phyloP scores from a whole-genome alignment of 2,797 vertebrate species.

The Poecilia gillii region DNA sequence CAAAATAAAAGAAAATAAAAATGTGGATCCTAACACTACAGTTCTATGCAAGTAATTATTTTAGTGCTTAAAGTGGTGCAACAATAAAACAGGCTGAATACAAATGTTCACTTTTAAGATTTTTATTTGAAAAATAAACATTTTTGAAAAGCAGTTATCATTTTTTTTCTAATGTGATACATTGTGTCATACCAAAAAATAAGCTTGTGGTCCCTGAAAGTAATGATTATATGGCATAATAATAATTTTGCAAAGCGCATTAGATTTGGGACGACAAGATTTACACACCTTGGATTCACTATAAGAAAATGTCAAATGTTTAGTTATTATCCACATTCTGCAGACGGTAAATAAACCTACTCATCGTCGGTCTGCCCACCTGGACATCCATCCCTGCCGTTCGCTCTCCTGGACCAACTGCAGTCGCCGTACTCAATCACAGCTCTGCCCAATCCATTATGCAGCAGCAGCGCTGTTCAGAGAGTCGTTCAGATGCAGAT shows the following conservation, averaged over 20 bases:
- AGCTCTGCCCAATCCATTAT: neutral
- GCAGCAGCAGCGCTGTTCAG: neutral
- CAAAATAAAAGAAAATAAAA: neutral
- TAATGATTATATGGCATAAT: neutral
- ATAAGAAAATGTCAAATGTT: neutral
- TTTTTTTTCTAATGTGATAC: too few relatives aligned
- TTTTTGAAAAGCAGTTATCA: too few relatives aligned
- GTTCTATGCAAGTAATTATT: too few relatives aligned
- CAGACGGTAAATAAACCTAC: neutral
- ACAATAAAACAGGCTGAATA: neutral
- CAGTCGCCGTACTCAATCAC: neutral
- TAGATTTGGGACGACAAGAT: neutral
- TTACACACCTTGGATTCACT: neutral
- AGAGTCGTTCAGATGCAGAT: neutral
- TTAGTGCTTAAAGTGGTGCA: neutral
- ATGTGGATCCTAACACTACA: neutral
- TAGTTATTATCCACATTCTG: neutral
- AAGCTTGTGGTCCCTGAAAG: too few relatives aligned
- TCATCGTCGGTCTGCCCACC: neutral
- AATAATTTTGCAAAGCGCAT: neutral
- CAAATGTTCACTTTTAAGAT: neutral
- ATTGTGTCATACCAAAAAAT: too few relatives aligned
- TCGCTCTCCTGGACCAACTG: neutral
- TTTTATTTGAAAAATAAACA: too few relatives aligned
- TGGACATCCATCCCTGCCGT: neutral